phyloP scores from a whole-genome alignment of 2,888 invertebrate species.

The Muscina levida region DNA sequence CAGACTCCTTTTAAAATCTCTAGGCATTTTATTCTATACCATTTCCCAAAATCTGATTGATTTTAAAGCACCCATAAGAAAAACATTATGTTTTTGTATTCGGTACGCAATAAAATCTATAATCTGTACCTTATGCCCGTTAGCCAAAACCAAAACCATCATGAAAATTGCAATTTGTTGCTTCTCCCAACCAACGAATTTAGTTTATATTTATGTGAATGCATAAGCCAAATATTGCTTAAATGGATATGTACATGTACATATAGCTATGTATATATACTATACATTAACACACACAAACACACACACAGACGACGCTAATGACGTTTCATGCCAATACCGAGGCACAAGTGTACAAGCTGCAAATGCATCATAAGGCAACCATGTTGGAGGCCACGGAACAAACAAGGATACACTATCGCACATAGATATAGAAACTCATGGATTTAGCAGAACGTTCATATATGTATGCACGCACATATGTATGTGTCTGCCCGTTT shows the following conservation, averaged over 20 bases:
- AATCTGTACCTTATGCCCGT: background rate
- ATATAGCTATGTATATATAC: background rate
- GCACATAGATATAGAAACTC: background rate
- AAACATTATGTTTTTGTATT: too few species aligned
- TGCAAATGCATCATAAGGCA: background rate
- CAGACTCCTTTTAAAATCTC: too few species aligned
- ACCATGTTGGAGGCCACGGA: background rate
- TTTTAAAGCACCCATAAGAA: too few species aligned
- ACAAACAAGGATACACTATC: slow-evolving; percentile 10
- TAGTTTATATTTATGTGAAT: slow-evolving; percentile 24
- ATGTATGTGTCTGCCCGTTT: slow-evolving; percentile 26
- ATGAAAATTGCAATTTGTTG: slow-evolving; percentile 37
- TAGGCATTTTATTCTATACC: too few species aligned
- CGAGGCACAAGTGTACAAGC: background rate
- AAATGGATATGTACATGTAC: slow-evolving; percentile 2
- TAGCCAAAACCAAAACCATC: slow-evolving; percentile 23
- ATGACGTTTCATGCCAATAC: slow-evolving; percentile 18
- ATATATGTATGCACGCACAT: slow-evolving; percentile 6
- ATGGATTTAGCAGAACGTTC: background rate
- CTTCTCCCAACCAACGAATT: slow-evolving; percentile 17
- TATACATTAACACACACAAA: background rate
- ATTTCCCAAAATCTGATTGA: too few species aligned
- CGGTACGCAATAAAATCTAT: background rate
- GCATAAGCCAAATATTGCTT: slow-evolving; percentile 26
- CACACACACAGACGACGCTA: background rate